Percentiles rank a stretch among this genome's conserved stretches.
Evolutionary conservation across 2,113 vertebrate species (phyloP).

Genomic region (Guaruba guarouba): DNA sequence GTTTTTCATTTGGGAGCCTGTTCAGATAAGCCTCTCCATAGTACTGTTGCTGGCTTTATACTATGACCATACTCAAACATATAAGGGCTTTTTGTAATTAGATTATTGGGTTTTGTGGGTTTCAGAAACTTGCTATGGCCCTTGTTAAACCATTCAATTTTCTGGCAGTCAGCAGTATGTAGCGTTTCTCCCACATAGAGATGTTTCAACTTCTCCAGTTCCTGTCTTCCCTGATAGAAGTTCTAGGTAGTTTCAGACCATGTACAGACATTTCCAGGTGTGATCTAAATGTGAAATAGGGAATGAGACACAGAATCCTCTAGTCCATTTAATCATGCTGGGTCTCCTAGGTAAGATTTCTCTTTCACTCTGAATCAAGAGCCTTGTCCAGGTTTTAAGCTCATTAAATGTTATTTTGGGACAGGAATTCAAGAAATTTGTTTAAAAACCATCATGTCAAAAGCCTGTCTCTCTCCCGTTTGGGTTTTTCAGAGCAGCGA

Average conservation of each 20-base stretch:
- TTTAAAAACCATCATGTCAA: not conserved
- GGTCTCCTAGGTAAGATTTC: conserved; percentile 26
- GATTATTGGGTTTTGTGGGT: conserved; percentile 5
- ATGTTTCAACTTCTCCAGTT: not conserved
- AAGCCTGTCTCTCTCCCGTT: not conserved
- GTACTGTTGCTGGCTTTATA: not conserved
- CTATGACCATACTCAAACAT: not conserved
- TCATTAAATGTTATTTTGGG: not conserved
- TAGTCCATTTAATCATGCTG: conserved; percentile 2
- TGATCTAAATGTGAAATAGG: not conserved
- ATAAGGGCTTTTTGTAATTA: conserved; percentile 40
- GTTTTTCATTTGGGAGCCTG: not conserved
- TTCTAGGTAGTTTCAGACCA: not conserved
- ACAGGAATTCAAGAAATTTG: not conserved
- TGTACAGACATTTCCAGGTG: not conserved
- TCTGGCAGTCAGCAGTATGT: not conserved
- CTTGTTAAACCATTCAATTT: conserved; percentile 32
- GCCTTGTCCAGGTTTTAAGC: not conserved
- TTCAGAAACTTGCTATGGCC: not conserved
- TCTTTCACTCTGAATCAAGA: not conserved
- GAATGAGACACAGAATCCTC: not conserved
- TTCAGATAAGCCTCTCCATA: not conserved
- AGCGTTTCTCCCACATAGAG: not conserved
- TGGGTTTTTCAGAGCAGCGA: not conserved
- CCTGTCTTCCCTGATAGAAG: conserved; percentile 4